Percentiles rank a stretch among this genome's conserved stretches.
Conservation (phyloP, 1,140 invertebrate genomes). For the Daktulosphaira vitifoliae region DNA sequence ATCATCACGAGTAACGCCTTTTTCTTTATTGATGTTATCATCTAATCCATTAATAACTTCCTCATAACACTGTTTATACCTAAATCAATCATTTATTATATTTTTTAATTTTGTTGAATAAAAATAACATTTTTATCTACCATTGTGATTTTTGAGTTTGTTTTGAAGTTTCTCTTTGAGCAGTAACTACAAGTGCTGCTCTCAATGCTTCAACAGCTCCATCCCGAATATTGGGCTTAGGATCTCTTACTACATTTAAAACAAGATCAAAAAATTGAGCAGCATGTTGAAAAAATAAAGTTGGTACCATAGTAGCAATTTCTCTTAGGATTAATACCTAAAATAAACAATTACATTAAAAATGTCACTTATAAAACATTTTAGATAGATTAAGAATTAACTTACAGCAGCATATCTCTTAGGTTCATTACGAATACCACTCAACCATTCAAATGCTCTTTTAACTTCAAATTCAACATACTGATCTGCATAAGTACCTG, state of each 20-base stretch:
- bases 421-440: slow-evolving; percentile 77
- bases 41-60: slow-evolving; percentile 74
- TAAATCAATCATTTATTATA: slow-evolving; percentile 35
- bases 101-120: neutral
- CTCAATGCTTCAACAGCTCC: slow-evolving; percentile 84
- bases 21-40: slow-evolving; percentile 57
- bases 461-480: slow-evolving; percentile 96
- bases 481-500: slow-evolving; percentile 85
- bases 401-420: slow-evolving; percentile 78
- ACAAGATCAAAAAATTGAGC: slow-evolving; percentile 93
- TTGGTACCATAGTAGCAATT: slow-evolving; percentile 88
- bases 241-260: slow-evolving; percentile 84
- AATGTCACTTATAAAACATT: neutral
- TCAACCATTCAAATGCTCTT: slow-evolving; percentile 86
- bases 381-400: slow-evolving; percentile 24
- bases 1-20: slow-evolving; percentile 78
- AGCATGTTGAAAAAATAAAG: slow-evolving; percentile 97
- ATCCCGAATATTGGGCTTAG: slow-evolving; percentile 85
- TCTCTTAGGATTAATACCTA: slow-evolving; percentile 81
- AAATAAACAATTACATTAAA: neutral
- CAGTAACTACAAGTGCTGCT: slow-evolving; percentile 85
- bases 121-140: slow-evolving; percentile 48
- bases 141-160: slow-evolving; percentile 81
- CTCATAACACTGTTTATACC: slow-evolving; percentile 77
- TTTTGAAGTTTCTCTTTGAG: slow-evolving; percentile 85